Percentiles rank a stretch among this genome's conserved stretches.
phyloP scores from a whole-genome alignment of 2,113 vertebrate genomes.

The Podarcis raffonei region DNA sequence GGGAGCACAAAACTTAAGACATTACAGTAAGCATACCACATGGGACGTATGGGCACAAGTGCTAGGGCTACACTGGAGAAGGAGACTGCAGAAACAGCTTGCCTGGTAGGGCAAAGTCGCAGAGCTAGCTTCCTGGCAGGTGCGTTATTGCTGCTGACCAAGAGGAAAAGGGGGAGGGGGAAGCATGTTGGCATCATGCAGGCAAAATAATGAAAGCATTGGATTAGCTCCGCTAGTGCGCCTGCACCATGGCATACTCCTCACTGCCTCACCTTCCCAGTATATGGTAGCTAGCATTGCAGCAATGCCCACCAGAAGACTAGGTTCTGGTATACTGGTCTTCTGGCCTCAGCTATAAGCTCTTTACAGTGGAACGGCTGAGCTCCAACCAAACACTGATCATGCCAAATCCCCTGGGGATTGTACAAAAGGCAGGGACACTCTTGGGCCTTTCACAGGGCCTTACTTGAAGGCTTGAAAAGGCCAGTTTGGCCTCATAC shows the following conservation, averaged over 20 bases:
- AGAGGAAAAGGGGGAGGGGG: no score
- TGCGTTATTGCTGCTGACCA: no score
- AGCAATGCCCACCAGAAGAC: background rate
- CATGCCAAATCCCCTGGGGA: background rate
- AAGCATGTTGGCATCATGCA: no score
- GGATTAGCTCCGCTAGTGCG: no score
- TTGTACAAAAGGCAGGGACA: background rate
- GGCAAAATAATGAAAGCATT: no score
- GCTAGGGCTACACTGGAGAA: background rate
- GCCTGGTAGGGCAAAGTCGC: no score
- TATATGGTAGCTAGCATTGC: no score
- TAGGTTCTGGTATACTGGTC: background rate
- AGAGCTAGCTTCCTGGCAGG: no score
- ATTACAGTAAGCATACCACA: slow-evolving; percentile 2
- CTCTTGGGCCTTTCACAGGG: background rate
- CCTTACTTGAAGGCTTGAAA: rapidly evolving
- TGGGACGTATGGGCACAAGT: background rate
- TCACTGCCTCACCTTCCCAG: no score
- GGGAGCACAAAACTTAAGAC: rapidly evolving
- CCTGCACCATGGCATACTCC: no score
- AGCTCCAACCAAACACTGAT: background rate
- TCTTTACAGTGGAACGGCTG: background rate
- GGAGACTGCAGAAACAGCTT: no score
- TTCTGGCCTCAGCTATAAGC: background rate
- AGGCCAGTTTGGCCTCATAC: rapidly evolving